Percentiles rank a stretch among this genome's conserved stretches.
These are phyloP conservation scores for Amphipyra berbera DNA, from an alignment of 2,888 invertebrate genomes.

Conservation along the genomic window DNA sequence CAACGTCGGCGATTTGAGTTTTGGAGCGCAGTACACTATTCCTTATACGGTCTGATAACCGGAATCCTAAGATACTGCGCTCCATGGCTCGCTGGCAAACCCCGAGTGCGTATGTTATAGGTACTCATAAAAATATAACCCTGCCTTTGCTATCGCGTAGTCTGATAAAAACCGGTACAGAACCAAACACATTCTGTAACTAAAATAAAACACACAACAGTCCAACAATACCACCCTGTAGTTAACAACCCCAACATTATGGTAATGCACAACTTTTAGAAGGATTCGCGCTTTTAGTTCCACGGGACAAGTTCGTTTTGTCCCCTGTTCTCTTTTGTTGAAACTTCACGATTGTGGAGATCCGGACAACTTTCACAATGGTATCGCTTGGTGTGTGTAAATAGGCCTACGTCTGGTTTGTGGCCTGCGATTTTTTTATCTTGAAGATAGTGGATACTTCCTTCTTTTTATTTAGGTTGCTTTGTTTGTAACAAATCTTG, in stretches of 20 bases:
- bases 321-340: conserved; percentile 66
- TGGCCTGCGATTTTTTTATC: conserved; percentile 39
- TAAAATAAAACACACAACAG: background rate
- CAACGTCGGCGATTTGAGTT: too few species aligned
- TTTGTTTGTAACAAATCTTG: too few species aligned
- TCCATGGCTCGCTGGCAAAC: too few species aligned
- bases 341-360: conserved; percentile 67
- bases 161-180: too few species aligned
- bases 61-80: too few species aligned
- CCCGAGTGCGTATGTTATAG: too few species aligned
- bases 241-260: conserved; percentile 67
- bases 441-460: background rate
- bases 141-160: too few species aligned
- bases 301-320: conserved; percentile 62
- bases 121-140: too few species aligned
- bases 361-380: conserved; percentile 54
- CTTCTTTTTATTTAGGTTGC: too few species aligned
- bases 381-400: conserved; percentile 53
- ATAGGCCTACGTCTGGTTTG: conserved; percentile 45
- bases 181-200: background rate
- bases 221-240: conserved; percentile 49
- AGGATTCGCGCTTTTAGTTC: conserved; percentile 72
- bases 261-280: conserved; percentile 74
- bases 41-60: too few species aligned
- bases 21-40: too few species aligned